These are phyloP conservation scores for Dicrurus megarhynchus DNA, from an alignment of 2,113 vertebrate genomes.

Conservation along the genomic window DNA sequence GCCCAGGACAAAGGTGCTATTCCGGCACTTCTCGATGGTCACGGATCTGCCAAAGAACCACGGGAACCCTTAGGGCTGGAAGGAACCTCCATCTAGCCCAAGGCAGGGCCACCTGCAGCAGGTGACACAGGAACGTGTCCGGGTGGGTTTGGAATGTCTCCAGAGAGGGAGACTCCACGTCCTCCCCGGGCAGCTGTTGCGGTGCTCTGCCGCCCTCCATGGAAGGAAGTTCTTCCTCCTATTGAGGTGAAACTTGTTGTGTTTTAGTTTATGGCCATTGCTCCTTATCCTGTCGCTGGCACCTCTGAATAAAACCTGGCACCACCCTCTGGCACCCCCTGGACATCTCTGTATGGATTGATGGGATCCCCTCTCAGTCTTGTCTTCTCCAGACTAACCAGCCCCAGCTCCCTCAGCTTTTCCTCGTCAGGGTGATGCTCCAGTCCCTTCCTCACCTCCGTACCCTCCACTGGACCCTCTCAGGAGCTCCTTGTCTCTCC, in stretches of 20 bases:
- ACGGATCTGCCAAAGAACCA: constrained; percentile 76
- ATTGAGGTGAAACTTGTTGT: not conserved
- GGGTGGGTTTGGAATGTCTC: not conserved
- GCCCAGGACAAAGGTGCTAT: constrained; percentile 88
- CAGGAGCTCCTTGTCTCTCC: not conserved
- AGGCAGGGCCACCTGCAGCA: not conserved
- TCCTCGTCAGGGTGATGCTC: not conserved
- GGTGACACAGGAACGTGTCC: not conserved
- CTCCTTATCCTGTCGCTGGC: not conserved
- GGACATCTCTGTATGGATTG: not conserved
- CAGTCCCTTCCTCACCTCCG: not conserved
- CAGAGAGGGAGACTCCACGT: not conserved
- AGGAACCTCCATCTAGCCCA: not conserved
- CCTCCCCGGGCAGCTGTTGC: not conserved
- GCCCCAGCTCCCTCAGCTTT: not conserved
- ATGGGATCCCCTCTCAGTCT: not conserved
- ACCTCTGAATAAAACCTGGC: not conserved
- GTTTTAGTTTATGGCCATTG: not conserved
- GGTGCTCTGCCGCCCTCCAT: not conserved
- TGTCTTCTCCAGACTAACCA: not conserved
- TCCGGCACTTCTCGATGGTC: constrained; percentile 90
- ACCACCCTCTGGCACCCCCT: not conserved
- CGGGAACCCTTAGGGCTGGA: not conserved
- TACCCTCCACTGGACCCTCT: not conserved
- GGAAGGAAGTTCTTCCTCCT: not conserved